Evolutionary conservation across 2,888 invertebrate species (phyloP).

Genomic region (Salticus scenicus): DNA sequence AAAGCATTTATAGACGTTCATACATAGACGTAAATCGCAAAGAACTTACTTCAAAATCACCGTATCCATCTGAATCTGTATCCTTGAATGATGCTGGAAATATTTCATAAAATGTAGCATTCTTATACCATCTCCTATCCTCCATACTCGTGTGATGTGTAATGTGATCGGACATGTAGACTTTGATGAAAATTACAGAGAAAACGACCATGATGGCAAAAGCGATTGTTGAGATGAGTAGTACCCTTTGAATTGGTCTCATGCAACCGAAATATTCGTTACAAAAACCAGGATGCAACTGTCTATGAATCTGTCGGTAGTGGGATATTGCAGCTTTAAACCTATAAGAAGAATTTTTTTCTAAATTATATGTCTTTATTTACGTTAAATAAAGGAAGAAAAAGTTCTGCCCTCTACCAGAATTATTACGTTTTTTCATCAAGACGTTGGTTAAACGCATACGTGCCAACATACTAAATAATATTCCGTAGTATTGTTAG

Average conservation of each 20-base stretch:
- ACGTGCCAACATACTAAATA: no score
- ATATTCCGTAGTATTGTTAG: no score
- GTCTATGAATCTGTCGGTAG: constrained; percentile 33
- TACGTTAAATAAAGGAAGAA: no score
- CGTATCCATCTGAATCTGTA: constrained; percentile 84
- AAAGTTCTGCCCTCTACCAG: no score
- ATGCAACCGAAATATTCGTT: background rate
- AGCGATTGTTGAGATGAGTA: constrained; percentile 7
- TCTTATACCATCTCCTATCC: constrained; percentile 83
- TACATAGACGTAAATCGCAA: no score
- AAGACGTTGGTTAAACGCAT: background rate
- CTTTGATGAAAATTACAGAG: background rate
- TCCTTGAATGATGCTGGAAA: constrained; percentile 87
- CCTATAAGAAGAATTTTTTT: constrained; percentile 21
- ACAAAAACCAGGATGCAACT: background rate
- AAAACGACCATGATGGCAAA: background rate
- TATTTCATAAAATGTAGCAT: constrained; percentile 88
- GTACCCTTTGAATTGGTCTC: background rate
- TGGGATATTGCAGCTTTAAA: constrained; percentile 32
- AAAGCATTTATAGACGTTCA: no score
- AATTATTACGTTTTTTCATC: no score
- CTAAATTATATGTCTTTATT: no score
- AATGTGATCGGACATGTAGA: background rate
- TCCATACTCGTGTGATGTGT: background rate
- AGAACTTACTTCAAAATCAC: constrained; percentile 88